phyloP scores from a whole-genome alignment of 2,113 vertebrate genomes.

The Pseudopodoces humilis region DNA sequence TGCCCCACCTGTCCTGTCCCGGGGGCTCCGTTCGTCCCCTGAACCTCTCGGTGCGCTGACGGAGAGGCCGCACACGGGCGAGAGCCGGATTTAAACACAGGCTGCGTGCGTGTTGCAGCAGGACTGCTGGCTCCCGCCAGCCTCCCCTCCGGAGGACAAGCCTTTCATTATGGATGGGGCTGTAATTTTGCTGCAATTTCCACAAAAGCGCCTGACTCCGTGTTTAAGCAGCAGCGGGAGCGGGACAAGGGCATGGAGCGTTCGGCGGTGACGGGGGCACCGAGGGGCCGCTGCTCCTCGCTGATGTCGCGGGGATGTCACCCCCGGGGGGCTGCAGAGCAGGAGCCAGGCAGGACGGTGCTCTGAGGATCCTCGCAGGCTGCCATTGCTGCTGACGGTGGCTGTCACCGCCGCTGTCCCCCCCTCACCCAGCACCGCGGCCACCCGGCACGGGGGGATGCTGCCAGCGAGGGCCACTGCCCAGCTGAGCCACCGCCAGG shows the following conservation, averaged over 20 bases:
- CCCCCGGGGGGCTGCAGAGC: not conserved
- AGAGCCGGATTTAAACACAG: not conserved
- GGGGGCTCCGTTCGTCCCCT: not conserved
- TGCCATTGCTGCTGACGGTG: fast-evolving
- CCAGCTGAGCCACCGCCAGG: not conserved
- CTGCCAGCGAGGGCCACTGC: not conserved
- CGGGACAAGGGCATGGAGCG: fast-evolving
- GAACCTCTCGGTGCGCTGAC: not conserved
- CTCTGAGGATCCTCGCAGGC: fast-evolving
- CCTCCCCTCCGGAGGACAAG: slow-evolving; percentile 9
- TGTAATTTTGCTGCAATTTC: slow-evolving; percentile 14
- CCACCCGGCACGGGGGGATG: not conserved
- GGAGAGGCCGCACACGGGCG: not conserved
- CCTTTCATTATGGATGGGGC: not conserved
- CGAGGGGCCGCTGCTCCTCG: fast-evolving
- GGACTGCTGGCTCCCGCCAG: not conserved
- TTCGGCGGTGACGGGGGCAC: fast-evolving
- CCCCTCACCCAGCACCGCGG: not conserved
- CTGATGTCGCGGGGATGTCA: fast-evolving
- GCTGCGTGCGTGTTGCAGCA: slow-evolving; percentile 17
- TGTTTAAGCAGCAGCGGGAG: not conserved
- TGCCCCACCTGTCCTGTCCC: not conserved
- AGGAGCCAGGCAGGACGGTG: fast-evolving
- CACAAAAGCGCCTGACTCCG: not conserved
- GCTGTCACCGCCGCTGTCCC: not conserved